Evolutionary conservation across 1,140 invertebrate genomes (phyloP).

Genomic region (Apis laboriosa): DNA sequence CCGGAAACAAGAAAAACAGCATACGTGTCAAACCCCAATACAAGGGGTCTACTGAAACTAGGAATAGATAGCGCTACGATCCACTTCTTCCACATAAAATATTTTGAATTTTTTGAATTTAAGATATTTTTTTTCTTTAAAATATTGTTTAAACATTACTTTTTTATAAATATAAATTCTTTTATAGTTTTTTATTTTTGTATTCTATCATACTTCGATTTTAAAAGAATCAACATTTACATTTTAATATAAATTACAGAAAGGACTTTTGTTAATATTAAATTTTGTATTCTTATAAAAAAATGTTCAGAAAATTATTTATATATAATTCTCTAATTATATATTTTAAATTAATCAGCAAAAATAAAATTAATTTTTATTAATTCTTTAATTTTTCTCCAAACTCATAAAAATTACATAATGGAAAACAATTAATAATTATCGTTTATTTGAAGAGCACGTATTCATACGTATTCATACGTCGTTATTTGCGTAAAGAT

Average conservation of each 20-base stretch:
- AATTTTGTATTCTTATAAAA: no score
- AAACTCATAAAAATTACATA: not conserved
- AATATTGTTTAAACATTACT: not conserved
- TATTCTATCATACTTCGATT: not conserved
- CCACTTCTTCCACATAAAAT: not conserved
- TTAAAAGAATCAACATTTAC: not conserved
- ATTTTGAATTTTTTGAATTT: not conserved
- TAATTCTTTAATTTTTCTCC: not conserved
- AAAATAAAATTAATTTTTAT: no score
- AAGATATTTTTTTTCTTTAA: not conserved
- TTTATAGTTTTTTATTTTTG: no score
- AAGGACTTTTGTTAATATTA: no score
- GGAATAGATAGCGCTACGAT: slow-evolving; percentile 16
- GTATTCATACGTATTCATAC: not conserved
- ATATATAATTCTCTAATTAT: no score
- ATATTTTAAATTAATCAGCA: not conserved
- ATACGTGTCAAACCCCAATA: slow-evolving; percentile 65
- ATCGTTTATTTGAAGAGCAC: not conserved
- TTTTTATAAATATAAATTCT: not conserved
- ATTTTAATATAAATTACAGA: not conserved
- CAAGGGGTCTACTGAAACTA: not conserved
- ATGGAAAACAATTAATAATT: not conserved
- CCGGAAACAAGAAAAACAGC: slow-evolving; percentile 50
- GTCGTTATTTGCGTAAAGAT: not conserved
- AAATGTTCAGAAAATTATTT: not conserved